Conservation (phyloP, 2,888 invertebrate genomes). For the Agriopis aurantiaria region DNA sequence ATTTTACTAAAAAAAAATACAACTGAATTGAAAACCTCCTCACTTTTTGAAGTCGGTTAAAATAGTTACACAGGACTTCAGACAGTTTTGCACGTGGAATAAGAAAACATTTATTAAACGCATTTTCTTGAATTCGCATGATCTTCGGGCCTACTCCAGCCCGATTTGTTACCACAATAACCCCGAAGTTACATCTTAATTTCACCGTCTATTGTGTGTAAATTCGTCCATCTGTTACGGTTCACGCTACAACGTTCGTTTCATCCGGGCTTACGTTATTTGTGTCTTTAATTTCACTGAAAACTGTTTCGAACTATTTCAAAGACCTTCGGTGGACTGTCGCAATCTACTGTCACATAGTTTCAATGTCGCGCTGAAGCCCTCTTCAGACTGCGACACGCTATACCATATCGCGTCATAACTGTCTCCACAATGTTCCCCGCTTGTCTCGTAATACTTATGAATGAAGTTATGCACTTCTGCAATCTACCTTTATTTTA, state of each 20-base stretch:
- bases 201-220: slow-evolving; percentile 17
- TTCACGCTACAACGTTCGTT: slow-evolving; percentile 6
- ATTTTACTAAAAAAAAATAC: too few relatives aligned
- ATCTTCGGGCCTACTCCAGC: background rate
- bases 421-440: background rate
- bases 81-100: background rate
- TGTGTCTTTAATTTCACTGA: slow-evolving; percentile 23
- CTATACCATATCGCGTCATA: background rate
- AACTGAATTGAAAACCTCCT: too few relatives aligned
- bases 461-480: too few relatives aligned
- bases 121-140: background rate
- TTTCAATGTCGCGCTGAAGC: slow-evolving; percentile 21
- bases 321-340: slow-evolving; percentile 23
- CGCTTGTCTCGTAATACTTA: too few relatives aligned
- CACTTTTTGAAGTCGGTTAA: too few relatives aligned
- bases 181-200: slow-evolving; percentile 11
- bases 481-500: too few relatives aligned
- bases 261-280: slow-evolving; percentile 19
- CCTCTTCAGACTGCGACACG: background rate
- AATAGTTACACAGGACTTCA: too few relatives aligned
- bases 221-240: slow-evolving; percentile 13
- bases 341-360: slow-evolving; percentile 25
- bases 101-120: background rate
- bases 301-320: slow-evolving; percentile 16
- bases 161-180: background rate